Conservation (phyloP, 2,113 vertebrate genomes). For the Anseranas semipalmata region DNA sequence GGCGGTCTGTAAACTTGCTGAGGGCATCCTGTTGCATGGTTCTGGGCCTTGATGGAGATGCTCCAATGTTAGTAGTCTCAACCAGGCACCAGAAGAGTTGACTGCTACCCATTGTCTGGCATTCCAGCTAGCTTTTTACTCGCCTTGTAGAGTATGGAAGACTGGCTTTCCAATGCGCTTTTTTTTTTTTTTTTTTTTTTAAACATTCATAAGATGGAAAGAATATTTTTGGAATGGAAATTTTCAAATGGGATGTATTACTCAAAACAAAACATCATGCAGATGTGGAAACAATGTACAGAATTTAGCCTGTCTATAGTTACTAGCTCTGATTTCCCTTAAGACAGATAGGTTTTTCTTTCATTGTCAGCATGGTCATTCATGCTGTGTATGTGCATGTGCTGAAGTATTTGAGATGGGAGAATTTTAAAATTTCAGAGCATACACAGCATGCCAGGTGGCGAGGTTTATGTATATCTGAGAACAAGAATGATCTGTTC, state of each 20-base stretch:
- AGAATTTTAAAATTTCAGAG: not conserved
- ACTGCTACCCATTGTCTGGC: not conserved
- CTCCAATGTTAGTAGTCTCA: not conserved
- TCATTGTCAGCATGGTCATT: not conserved
- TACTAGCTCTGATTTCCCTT: not conserved
- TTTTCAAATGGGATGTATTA: not conserved
- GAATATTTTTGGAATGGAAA: not conserved
- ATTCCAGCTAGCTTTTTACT: not conserved
- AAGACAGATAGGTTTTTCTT: not conserved
- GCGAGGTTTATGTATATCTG: not conserved
- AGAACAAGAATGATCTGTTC: not conserved
- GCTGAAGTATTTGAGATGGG: not conserved
- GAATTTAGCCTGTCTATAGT: not conserved
- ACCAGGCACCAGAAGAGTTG: not conserved
- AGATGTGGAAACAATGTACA: not conserved
- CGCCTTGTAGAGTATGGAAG: not conserved
- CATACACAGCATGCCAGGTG: no score
- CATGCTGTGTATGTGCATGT: not conserved
- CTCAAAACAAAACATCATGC: not conserved
- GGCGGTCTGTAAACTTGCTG: not conserved
- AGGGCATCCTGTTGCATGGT: not conserved
- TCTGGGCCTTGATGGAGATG: not conserved
- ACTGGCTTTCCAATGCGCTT: not conserved
- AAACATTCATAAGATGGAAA: not conserved
- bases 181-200: not conserved